Conservation (phyloP, 2,888 invertebrate species). For the Trissoscelio sp. region DNA sequence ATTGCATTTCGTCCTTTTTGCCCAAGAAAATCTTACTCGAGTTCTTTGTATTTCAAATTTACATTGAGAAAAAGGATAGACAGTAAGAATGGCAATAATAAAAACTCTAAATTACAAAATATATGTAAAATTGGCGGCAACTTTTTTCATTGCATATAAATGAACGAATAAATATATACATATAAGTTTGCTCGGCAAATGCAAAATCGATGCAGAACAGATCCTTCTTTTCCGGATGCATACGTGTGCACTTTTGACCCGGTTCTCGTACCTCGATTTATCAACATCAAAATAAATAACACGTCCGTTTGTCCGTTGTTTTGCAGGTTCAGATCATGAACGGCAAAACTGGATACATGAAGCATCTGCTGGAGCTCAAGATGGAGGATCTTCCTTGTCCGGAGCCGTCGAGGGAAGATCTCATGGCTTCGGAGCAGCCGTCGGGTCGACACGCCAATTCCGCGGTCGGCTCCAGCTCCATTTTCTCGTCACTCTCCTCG, state of each 20-base stretch:
- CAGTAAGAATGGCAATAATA: background rate
- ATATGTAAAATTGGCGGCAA: background rate
- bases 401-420: slow-evolving; percentile 79
- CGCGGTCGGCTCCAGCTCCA: slow-evolving; percentile 75
- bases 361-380: slow-evolving; percentile 78
- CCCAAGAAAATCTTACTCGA: no score
- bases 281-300: slow-evolving; percentile 14
- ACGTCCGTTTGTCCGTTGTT: background rate
- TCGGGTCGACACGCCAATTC: slow-evolving; percentile 79
- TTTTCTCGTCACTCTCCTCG: slow-evolving; percentile 75
- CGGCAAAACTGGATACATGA: slow-evolving; percentile 77
- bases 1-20: no score
- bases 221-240: background rate
- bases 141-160: slow-evolving; percentile 1
- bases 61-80: background rate
- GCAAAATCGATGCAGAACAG: background rate
- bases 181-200: no score
- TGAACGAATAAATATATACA: background rate
- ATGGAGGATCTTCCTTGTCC: slow-evolving; percentile 80
- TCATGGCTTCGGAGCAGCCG: slow-evolving; percentile 82
- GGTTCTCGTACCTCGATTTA: background rate
- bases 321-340: slow-evolving; percentile 72
- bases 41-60: background rate
- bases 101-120: background rate
- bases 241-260: background rate